A percentile compares a stretch with the other conserved stretches of the same genome.
Conservation (phyloP, 2,888 invertebrate genomes). For the Trichopria drosophilae region DNA sequence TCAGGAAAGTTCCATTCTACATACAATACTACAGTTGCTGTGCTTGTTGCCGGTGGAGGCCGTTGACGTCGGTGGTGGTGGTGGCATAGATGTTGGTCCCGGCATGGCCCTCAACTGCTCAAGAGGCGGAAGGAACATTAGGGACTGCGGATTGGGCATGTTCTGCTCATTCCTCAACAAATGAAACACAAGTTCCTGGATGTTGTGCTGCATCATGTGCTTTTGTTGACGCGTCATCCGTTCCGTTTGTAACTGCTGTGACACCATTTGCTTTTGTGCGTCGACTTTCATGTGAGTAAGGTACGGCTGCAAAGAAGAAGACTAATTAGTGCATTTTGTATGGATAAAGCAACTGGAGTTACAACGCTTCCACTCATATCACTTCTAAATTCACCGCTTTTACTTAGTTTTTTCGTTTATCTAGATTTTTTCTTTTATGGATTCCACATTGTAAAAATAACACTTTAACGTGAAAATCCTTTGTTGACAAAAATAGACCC, state of each 20-base stretch:
- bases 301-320: conserved; percentile 50
- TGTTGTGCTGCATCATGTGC: conserved; percentile 64
- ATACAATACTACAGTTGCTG: conserved; percentile 55
- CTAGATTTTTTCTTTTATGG: no score
- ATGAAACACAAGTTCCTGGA: conserved; percentile 66
- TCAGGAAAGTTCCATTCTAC: conserved; percentile 25
- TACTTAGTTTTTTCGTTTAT: no score
- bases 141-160: conserved; percentile 66
- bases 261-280: conserved; percentile 67
- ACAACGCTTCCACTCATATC: no score
- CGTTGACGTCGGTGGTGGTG: conserved; percentile 54
- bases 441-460: no score
- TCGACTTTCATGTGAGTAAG: conserved; percentile 55
- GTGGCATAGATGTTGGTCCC: conserved; percentile 50
- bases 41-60: conserved; percentile 55
- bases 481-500: no score
- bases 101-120: conserved; percentile 57
- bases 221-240: conserved; percentile 67
- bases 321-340: conserved; percentile 27
- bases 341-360: no score
- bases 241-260: conserved; percentile 71
- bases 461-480: no score
- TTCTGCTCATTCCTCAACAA: conserved; percentile 64
- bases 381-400: no score
- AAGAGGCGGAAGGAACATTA: conserved; percentile 72